Evolutionary conservation across 1,140 invertebrate genomes (phyloP).

Genomic region (Metopolophium dirhodum): DNA sequence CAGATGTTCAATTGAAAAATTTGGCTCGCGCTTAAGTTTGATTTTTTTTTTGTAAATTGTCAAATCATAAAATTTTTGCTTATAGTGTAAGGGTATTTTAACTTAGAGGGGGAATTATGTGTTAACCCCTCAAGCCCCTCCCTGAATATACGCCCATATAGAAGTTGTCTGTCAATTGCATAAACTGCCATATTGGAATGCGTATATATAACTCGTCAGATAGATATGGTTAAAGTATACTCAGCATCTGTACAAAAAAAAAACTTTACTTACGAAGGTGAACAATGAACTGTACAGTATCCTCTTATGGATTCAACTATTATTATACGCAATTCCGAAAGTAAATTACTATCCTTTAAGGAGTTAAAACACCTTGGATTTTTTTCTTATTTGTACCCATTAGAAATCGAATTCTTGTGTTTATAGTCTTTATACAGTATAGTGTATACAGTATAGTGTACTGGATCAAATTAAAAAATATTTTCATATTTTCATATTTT

Average conservation of each 20-base stretch:
- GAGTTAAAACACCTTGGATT: slow-evolving; percentile 42
- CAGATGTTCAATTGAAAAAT: slow-evolving; percentile 46
- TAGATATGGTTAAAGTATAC: slow-evolving; percentile 43
- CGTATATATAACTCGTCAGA: slow-evolving; percentile 44
- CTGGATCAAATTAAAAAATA: not conserved
- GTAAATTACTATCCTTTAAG: slow-evolving; percentile 43
- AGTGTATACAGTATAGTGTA: not conserved
- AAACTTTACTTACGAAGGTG: slow-evolving; percentile 30
- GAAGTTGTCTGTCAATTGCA: slow-evolving; percentile 42
- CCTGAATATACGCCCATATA: slow-evolving; percentile 18
- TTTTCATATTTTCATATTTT: not conserved
- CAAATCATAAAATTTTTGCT: slow-evolving; percentile 4
- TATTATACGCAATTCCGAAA: slow-evolving; percentile 38
- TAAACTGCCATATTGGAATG: slow-evolving; percentile 50
- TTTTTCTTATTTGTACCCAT: not conserved
- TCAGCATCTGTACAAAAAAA: slow-evolving; percentile 20
- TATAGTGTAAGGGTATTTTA: not conserved
- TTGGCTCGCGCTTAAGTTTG: slow-evolving; percentile 10
- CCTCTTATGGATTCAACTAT: slow-evolving; percentile 46
- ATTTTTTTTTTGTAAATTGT: slow-evolving; percentile 1
- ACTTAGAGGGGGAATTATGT: not conserved
- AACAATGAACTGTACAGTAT: slow-evolving; percentile 39
- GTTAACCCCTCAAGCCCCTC: slow-evolving; percentile 6
- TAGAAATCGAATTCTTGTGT: not conserved
- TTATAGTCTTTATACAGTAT: not conserved